Base-by-base conservation (phyloP, 2,113 vertebrate genomes). In the Delphinus delphis region DNA sequence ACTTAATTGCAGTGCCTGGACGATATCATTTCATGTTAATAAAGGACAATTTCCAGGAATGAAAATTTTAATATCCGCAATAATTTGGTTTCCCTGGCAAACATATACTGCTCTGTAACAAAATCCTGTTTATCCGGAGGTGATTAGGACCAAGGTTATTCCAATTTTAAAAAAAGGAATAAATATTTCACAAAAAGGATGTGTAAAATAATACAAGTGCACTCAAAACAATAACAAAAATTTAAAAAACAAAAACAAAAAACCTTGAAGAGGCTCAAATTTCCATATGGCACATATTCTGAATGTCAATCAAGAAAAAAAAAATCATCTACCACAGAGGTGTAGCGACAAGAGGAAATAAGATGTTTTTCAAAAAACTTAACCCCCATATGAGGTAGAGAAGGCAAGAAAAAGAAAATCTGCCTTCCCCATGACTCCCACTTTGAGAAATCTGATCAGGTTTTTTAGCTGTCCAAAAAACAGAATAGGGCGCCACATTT, bases 1-100 rank as follows among this genome's bases (percentile, higher is more conserved):
- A 77, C 65, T 91, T 73, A 89, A 70, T 3, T 36, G 13, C 26
- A 74, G 18, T 84, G 8, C 74, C 50, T 23, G 11, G 36, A 77
- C 53, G 94, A 97, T 38, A 87, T 70, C 96, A 77, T 84, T 84
- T 63, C 74, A 55, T 93, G 36, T 83, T 90, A 95, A 93, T 53
- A 93, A 87, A 92, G 50, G 20, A 87, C 12, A 85, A 85, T 38
- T 92, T 94, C 15, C 60, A 95, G 47, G 92, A 96, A 90, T 31
- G 6, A 95, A 95, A 94, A 74, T 7, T 18, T 77, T 53, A 74
- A 79, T 88, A n/a, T 50, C 33, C 55, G 36, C 23, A 93, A 68
- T 55, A 88, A 85, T 65, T 89, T 95, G 25, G 21, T 20, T 94
- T 63, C 41, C 23, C n/a, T 70, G 15, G 65, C 44, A 95, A 90